Base-by-base conservation (phyloP, 1,140 invertebrate genomes). In the Melipona quadrifasciata region DNA sequence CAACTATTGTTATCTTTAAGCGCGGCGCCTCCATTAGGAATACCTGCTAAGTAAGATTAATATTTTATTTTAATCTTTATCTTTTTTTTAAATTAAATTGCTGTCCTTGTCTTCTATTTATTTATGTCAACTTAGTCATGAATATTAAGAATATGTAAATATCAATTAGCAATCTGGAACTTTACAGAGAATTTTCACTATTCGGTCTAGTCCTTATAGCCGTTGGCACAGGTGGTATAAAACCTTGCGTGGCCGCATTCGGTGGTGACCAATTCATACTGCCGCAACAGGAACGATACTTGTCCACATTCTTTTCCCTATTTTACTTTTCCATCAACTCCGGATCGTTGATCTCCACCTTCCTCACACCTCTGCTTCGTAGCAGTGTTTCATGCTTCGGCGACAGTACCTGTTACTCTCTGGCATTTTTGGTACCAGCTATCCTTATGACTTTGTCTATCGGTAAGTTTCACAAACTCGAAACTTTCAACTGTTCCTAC, bases 231-330 rank as follows among this genome's bases (percentile, higher is more conserved):
- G 99, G 99, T 16, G 98, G 99, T 5, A 99, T 99, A 90, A 99
- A 99, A 93, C 99, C 99, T 1, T 99, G 99, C 93, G 99, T 99
- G 0, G 96, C 98, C 0, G 98, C 99, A 0, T 99, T 99, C 94
- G 99, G 99, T 31, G 99, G 98, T 1, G 99, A 99, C 94, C 99
- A 99, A 95, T 99, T 99, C 93, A 95, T 96, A 84, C 87, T 98
- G 61, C 98, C 98, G 0, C 96, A 97, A 90, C 98, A 97, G 94
- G 96, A 96, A 90, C 94, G 94, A 84, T 96, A 98, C 91, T 94
- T 99, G 65, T 96, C 96, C 2, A 96, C 96, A 80, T 99, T 98
- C 95, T 99, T 99, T 94, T 99, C 98, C 0, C 94, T 99, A 1
- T 99, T 99, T 93, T 99, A 99, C 95, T 98, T 99, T 89, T 96